phyloP scores from a whole-genome alignment of 2,113 vertebrate genomes.

The Myrmecobius fasciatus region DNA sequence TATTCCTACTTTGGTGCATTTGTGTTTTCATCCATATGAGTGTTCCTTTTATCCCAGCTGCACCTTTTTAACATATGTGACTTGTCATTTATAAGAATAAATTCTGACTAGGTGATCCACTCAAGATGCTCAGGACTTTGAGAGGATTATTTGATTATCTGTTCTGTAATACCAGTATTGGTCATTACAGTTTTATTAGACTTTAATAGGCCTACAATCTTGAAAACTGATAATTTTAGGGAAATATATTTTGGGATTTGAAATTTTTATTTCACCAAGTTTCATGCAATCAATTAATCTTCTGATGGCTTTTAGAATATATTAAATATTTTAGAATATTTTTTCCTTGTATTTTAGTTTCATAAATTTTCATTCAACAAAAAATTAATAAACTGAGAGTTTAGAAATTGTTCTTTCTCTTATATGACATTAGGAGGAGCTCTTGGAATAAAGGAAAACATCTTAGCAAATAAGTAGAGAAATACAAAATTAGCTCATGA shows the following conservation, averaged over 20 bases:
- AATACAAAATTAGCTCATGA: constrained; percentile 16
- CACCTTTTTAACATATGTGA: no score
- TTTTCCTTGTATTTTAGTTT: constrained; percentile 44
- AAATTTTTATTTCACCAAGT: not conserved
- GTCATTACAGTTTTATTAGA: not conserved
- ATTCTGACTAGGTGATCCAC: no score
- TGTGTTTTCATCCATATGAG: no score
- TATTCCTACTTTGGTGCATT: no score
- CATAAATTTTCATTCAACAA: constrained; percentile 3
- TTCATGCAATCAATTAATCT: constrained; percentile 9
- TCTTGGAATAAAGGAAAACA: constrained; percentile 61
- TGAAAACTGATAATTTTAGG: constrained; percentile 25
- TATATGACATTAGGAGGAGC: constrained; percentile 56
- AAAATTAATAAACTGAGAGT: constrained; percentile 6
- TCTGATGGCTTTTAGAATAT: constrained; percentile 17
- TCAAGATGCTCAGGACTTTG: not conserved
- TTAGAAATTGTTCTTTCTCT: not conserved
- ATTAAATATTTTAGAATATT: not conserved
- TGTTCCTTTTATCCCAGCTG: no score
- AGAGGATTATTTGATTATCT: not conserved
- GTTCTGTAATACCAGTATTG: constrained; percentile 5
- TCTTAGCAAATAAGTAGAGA: not conserved
- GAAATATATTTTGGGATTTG: constrained; percentile 11
- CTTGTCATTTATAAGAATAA: no score
- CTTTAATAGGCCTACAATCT: constrained; percentile 26